Evolutionary conservation across 2,113 vertebrate species (phyloP).

Genomic region (Eretmochelys imbricata): DNA sequence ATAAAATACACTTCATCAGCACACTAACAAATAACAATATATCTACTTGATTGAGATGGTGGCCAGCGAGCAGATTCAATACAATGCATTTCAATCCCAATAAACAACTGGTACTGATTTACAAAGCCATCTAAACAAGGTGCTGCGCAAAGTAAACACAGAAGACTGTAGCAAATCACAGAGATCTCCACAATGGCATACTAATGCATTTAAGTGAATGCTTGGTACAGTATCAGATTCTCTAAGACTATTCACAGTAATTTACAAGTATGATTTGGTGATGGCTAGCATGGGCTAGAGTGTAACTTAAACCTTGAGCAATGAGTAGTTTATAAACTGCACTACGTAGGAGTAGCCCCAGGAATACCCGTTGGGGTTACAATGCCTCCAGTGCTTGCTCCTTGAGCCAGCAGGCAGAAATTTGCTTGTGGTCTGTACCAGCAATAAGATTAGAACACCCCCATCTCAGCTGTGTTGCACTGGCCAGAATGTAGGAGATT

Average conservation of each 20-base stretch:
- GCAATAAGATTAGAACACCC: background rate
- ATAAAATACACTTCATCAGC: background rate
- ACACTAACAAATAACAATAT: background rate
- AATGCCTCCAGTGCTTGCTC: too few relatives aligned
- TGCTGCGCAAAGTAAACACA: background rate
- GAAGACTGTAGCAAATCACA: background rate
- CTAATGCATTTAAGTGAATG: background rate
- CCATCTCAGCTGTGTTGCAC: background rate
- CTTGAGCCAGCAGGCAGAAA: too few relatives aligned
- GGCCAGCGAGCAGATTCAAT: background rate
- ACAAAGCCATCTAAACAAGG: background rate
- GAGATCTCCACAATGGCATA: background rate
- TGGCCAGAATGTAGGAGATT: background rate
- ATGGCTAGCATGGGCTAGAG: background rate
- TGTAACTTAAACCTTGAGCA: background rate
- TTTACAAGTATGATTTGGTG: background rate
- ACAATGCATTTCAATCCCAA: background rate
- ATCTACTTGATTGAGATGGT: background rate
- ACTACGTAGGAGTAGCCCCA: too few relatives aligned
- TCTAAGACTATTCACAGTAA: background rate
- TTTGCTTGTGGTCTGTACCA: background rate
- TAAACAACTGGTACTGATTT: background rate
- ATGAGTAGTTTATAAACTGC: background rate
- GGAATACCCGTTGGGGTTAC: background rate
- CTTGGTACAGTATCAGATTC: background rate